Base-by-base conservation (phyloP, 2,888 invertebrate species). In the Nudaria mundana region DNA sequence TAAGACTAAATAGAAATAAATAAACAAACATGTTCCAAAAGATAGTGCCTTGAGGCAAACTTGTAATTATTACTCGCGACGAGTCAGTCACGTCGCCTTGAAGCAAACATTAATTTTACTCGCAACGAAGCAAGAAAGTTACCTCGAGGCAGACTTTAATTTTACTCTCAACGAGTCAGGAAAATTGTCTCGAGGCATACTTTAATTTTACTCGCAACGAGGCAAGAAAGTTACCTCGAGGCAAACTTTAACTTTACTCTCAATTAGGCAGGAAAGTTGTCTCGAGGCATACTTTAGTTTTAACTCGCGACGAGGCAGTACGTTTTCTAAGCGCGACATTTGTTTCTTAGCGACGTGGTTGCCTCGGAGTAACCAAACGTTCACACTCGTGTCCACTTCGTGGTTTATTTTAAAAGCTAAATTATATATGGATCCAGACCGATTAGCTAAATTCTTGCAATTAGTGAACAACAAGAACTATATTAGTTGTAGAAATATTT, bases 381-480 rank as follows among this genome's bases (percentile, higher is more conserved):
- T 36, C 31, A 35, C 28, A 35, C 22, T 28, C 13, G 32, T 32
- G 35, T 31, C 30, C 25, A 42, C 33, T 33, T 25, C 20, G 12
- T 36, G 43, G 29, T 29, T 38, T 32, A 24, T 31, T 44, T 7
- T 38, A 14, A 40, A 32, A 36, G 25, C 24, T 32, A 44, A 29
- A 38, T 38, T 35, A 30, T 20, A 30, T 23, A 6, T 18, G 6
- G 10, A 13, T 15, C 29, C 36, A 37, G 41, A 30, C 24, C 28
- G 28, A 35, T 35, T 11, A 25, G 3, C 16, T 4, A 7, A 29
- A 12, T 30, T 30, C 20, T 20, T 30, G 20, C 30, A 20, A 30
- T 12, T 30, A 4, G 5, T 1, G n/a, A n/a, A 15, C 5, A 3
- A 23, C 10, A 8, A 20, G 2, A 3, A 22, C 23, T n/a, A 2